Evolutionary conservation across 2,888 invertebrate species (phyloP), one percentile per base, ranked within the genome.

Genomic region (Crocallis elinguaria): DNA sequence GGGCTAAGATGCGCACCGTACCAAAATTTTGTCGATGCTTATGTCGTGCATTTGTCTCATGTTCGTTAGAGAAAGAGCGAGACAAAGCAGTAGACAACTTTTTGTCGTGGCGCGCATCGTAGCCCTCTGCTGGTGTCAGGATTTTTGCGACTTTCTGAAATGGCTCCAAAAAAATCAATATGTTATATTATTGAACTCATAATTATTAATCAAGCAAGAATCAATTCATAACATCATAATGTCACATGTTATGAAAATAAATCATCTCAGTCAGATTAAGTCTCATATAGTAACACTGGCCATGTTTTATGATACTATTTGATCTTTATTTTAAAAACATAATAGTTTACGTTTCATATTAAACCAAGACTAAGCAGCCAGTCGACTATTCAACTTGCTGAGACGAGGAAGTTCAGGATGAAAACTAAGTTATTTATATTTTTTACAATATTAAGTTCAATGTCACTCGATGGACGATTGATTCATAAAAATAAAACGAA

Each of bases 271-370:
- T 73, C 69, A 71, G 39, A 49, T 48, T 36, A 64, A 67, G 71
- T 71, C 66, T 66, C 61, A 73, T 64, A 61, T 57, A 29, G 39
- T 45, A 43, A 37, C 42, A 46, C 44, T 45, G 38, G 62, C 42
- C 50, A 60, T 52, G 71, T 67, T 71, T 77, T 83, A 79, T 83
- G 73, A 74, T 63, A 66, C 62, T 68, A 60, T 57, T 49, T 61
- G 64, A 65, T 74, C 69, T 77, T 71, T 69, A 77, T 79, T 71
- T 75, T 69, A 76, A 74, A 84, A 84, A 84, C 84, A 67, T 57
- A 21, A 49, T 60, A 77, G 82, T 82, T 84, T 80, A 82, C 82
- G 69, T 85, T 82, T 64, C 66, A 60, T 66, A 53, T 64, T 71
- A 62, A 67, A 67, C 67, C 71, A 78, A 66, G 66, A 64, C 57